Base-by-base conservation (phyloP, 2,888 invertebrate species). In the Tortrix viridana region DNA sequence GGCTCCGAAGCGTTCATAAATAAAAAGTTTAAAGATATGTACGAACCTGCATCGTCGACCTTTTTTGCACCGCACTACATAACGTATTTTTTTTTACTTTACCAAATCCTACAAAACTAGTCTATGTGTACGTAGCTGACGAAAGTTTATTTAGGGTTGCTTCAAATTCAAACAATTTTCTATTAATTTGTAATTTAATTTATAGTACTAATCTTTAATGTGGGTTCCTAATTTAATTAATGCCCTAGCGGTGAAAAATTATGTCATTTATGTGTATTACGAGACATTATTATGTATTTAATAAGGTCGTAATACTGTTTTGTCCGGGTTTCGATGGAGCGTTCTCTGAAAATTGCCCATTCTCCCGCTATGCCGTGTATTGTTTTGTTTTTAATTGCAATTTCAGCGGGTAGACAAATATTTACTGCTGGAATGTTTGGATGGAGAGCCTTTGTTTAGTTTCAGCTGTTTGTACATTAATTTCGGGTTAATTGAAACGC, bases 231-330 rank as follows among this genome's bases (percentile, higher is more conserved):
- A 44, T 44, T 43, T 44, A 18, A 58, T 59, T 66, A 69, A 60
- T 53, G 69, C 62, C 56, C 26, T 37, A 46, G 56, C 23, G 49
- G 49, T 41, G 63, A 67, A 65, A 70, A 72, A 69, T 70, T 53
- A 71, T 73, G 70, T 60, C 62, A 66, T 72, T 65, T 58, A 58
- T 67, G 65, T 69, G 56, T 16, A 68, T 70, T 71, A 69, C 71
- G 71, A 60, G 59, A 69, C 65, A 58, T 47, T 50, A 81, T 82
- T 81, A 79, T 57, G 68, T 67, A 69, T 71, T 73, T 69, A 69
- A 67, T 61, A 59, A 53, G 46, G 65, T 16, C 22, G 41, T 57
- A 52, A 44, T 50, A 55, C 19, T 26, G 57, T 57, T 52, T 38
- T 57, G 56, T 56, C 32, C 32, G 43, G 44, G 52, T 57, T 47